Base-by-base conservation (phyloP, 2,888 invertebrate genomes). In the Pteria penguin region DNA sequence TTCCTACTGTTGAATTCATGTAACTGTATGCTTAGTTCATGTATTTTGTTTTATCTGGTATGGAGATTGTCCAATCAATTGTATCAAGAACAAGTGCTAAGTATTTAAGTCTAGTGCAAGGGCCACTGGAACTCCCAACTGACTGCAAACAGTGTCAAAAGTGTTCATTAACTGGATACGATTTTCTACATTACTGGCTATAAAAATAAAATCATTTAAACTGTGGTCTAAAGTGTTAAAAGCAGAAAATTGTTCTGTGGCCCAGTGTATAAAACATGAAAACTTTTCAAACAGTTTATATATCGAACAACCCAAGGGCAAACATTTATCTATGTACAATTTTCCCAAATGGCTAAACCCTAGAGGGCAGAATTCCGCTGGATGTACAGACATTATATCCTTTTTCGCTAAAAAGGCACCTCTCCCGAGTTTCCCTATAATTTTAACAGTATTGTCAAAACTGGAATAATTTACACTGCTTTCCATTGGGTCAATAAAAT, bases 41-140 rank as follows among this genome's bases (percentile, higher is more conserved):
- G n/a, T n/a, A n/a, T n/a, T n/a, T n/a, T n/a, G n/a, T n/a, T n/a
- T n/a, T n/a, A n/a, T n/a, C n/a, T 54, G 57, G 72, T 14, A 72
- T 65, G 54, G 26, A 55, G 14, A 54, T 27, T 14, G 31, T 22
- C 52, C 22, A 55, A 8, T 55, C 11, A 4, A 11, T n/a, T n/a
- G 63, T 72, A 55, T 63, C 63, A 18, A 63, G 62, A 33, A 63
- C 72, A 29, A 72, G 33, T 24, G 63, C 63, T n/a, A 24, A 55
- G 54, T 63, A 63, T 31, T 14, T 26, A 11, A 63, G 29, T 1
- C 22, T 29, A 22, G 52, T 62, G 1, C 18, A 54, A 31, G n/a
- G 14, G 60, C 60, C 29, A 60, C 32, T 4, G 31, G 31, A 60
- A 60, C 60, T 3, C 60, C 29, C 22, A 60, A 22, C n/a, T 60